Evolutionary conservation across 2,888 invertebrate species (phyloP).

Genomic region (Eilema griseolum): DNA sequence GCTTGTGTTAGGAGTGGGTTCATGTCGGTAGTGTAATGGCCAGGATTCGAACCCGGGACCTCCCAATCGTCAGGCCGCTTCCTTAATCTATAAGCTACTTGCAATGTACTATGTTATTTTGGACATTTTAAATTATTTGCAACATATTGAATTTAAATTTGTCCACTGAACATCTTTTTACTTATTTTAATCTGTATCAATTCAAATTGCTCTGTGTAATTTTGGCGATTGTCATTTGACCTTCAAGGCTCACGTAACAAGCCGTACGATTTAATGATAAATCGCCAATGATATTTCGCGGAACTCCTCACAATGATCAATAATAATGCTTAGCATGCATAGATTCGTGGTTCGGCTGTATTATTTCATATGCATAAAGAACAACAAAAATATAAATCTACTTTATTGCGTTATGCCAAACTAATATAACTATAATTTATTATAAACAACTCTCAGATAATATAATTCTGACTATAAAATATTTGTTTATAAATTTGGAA

Average conservation of each 20-base stretch:
- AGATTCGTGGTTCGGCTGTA: background rate
- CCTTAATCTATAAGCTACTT: too few species aligned
- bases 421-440: background rate
- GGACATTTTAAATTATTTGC: too few species aligned
- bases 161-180: too few species aligned
- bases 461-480: too few species aligned
- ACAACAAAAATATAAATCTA: background rate
- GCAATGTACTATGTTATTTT: too few species aligned
- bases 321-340: background rate
- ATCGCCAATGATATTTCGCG: background rate
- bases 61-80: too few species aligned
- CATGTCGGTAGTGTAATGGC: too few species aligned
- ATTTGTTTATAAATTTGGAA: too few species aligned
- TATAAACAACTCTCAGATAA: too few species aligned
- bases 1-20: too few species aligned
- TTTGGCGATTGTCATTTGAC: background rate
- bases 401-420: background rate
- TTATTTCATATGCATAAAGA: background rate
- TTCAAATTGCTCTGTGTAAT: background rate
- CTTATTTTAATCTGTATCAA: background rate
- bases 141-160: too few species aligned
- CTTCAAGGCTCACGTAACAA: background rate
- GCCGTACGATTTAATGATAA: background rate
- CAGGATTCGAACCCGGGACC: too few species aligned
- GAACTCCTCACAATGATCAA: slow-evolving; percentile 3